Evolutionary conservation across 2,113 vertebrate genomes (phyloP).

Genomic region (Emydocephalus ijimae): DNA sequence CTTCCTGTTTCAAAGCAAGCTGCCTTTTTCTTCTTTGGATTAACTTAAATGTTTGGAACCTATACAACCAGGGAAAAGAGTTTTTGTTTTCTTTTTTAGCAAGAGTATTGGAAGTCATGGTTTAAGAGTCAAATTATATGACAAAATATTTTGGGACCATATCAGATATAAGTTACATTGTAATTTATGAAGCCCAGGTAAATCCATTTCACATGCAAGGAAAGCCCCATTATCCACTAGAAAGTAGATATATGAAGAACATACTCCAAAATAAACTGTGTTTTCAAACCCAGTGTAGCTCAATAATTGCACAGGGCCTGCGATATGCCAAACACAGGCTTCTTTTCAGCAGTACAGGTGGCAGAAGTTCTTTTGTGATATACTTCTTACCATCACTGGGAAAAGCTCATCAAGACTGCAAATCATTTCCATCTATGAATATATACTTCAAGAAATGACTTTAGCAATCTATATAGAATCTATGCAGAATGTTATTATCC

Average conservation of each 20-base stretch:
- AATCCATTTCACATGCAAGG: background rate
- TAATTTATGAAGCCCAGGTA: background rate
- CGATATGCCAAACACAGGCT: fast-evolving
- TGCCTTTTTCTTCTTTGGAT: conserved; percentile 57
- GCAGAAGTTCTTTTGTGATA: background rate
- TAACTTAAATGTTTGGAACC: conserved; percentile 40
- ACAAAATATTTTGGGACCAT: fast-evolving
- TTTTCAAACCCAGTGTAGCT: background rate
- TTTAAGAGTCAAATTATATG: background rate
- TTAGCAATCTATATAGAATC: background rate
- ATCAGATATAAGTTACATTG: background rate
- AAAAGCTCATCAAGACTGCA: background rate
- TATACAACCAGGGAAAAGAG: conserved; percentile 1
- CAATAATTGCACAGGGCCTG: background rate
- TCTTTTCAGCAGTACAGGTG: fast-evolving
- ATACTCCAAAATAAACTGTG: fast-evolving
- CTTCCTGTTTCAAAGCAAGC: conserved; percentile 53
- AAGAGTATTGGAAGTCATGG: conserved; percentile 2
- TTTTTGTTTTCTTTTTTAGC: background rate
- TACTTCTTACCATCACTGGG: background rate
- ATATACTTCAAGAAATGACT: background rate
- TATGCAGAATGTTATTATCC: conserved; percentile 1
- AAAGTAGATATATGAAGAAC: background rate
- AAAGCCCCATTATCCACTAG: background rate
- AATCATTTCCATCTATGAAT: background rate